Evolutionary conservation across 2,797 vertebrate species (phyloP).

Genomic region (Periparus ater): DNA sequence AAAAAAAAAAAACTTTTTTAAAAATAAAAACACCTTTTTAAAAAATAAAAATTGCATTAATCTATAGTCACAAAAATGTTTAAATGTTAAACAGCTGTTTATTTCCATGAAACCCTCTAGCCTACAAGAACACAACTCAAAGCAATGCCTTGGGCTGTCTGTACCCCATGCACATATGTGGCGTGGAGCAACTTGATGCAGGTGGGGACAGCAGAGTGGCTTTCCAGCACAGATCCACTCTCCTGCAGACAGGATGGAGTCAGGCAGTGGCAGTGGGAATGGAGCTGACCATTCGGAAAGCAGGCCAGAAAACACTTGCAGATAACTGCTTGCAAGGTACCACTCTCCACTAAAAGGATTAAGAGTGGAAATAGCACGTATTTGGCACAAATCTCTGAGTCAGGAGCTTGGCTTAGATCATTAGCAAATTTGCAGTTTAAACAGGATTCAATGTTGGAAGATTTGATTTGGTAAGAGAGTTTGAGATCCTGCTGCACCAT

Average conservation of each 20-base stretch:
- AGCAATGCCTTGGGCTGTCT: not conserved
- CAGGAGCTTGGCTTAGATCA: not conserved
- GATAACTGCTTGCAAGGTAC: not conserved
- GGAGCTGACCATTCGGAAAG: not conserved
- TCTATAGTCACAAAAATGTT: not conserved
- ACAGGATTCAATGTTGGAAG: not conserved
- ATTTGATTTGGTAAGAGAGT: not conserved
- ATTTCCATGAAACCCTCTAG: not conserved
- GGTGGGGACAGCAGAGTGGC: not conserved
- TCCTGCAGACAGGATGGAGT: not conserved
- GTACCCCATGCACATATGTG: accelerated
- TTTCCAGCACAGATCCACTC: not conserved
- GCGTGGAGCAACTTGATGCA: not conserved
- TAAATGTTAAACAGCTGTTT: not conserved
- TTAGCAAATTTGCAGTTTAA: not conserved
- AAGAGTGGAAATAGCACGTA: not conserved
- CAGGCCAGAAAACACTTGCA: not conserved
- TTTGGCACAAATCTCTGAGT: not conserved
- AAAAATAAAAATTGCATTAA: not conserved
- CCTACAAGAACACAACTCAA: not conserved
- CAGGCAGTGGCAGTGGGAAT: not conserved
- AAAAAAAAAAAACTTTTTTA: not conserved
- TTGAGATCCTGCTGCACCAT: not conserved
- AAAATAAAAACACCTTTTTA: not conserved
- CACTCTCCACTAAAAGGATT: not conserved